Base-by-base conservation (phyloP, 2,888 invertebrate genomes). In the Clunio marinus region DNA sequence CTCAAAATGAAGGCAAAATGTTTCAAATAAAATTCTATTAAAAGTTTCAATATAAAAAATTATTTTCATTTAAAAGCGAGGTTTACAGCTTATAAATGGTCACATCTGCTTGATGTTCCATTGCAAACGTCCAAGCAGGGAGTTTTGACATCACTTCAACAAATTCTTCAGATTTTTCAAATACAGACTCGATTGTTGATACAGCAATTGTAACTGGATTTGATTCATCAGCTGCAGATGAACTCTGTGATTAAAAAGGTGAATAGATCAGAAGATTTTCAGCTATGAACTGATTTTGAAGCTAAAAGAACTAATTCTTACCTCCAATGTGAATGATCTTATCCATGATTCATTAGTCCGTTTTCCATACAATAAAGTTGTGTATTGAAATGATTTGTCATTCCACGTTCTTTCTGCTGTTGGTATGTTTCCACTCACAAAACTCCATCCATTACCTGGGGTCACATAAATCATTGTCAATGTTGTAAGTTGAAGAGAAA, bases 51-150 rank as follows among this genome's bases (percentile, higher is more conserved):
- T n/a, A n/a, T n/a, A n/a, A n/a, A n/a, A n/a, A n/a, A n/a, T n/a
- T n/a, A n/a, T n/a, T n/a, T n/a, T n/a, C n/a, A n/a, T n/a, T n/a
- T n/a, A n/a, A n/a, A n/a, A n/a, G n/a, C n/a, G n/a, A n/a, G n/a
- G n/a, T n/a, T n/a, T n/a, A n/a, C n/a, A n/a, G n/a, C n/a, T n/a
- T 25, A 15, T 66, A 66, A 20, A n/a, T 28, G 2, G 66, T 32
- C 1, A 27, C 46, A 15, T 66, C 66, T 22, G 24, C 35, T 55
- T 66, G 66, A 1, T 55, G 51, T 4, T 46, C 51, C 17, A 17
- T 25, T 22, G 55, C 45, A 51, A 66, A 66, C 5, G 66, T 66
- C 3, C 22, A 66, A 13, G 20, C 32, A 8, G 66, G 66, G 28
- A 66, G 55, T 22, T 17, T 51, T 4, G n/a, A 15, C 51, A 66